Conservation (phyloP, 2,888 invertebrate genomes). For the Ormyrus rosae region DNA sequence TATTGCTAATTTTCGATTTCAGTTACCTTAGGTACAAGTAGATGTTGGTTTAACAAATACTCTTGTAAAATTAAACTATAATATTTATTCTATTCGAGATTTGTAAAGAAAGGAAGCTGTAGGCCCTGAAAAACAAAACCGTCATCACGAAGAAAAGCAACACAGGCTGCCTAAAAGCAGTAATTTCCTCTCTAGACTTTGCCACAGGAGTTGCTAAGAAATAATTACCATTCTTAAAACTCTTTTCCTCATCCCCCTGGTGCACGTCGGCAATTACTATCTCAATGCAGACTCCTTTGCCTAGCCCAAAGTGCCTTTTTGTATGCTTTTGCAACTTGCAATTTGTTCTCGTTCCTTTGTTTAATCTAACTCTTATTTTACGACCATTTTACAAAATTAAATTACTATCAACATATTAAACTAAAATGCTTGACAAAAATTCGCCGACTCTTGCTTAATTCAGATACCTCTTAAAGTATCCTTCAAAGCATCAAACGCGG, state of each 20-base stretch:
- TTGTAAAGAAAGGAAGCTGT: slow-evolving; percentile 59
- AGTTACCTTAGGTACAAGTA: too few relatives aligned
- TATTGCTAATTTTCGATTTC: too few relatives aligned
- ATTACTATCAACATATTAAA: too few relatives aligned
- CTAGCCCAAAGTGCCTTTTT: slow-evolving; percentile 56
- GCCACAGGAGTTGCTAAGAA: slow-evolving; percentile 61
- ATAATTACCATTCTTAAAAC: slow-evolving; percentile 63
- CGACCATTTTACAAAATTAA: too few relatives aligned
- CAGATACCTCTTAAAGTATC: too few relatives aligned
- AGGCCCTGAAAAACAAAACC: slow-evolving; percentile 60
- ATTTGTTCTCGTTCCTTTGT: too few relatives aligned
- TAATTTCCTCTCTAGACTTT: slow-evolving; percentile 59
- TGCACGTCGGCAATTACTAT: slow-evolving; percentile 63
- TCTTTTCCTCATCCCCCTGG: slow-evolving; percentile 54
- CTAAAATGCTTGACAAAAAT: too few relatives aligned
- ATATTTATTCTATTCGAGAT: neutral
- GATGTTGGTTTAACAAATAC: too few relatives aligned
- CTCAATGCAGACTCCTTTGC: slow-evolving; percentile 54
- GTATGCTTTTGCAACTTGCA: slow-evolving; percentile 18
- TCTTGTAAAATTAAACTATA: too few relatives aligned
- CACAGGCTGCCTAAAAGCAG: slow-evolving; percentile 26
- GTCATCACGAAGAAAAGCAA: slow-evolving; percentile 55
- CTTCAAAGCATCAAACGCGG: too few relatives aligned
- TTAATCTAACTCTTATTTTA: too few relatives aligned
- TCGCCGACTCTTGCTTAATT: too few relatives aligned